Percentiles rank a stretch among this genome's conserved stretches.
Conservation (phyloP, 2,888 invertebrate species). For the Catonia carolina region DNA sequence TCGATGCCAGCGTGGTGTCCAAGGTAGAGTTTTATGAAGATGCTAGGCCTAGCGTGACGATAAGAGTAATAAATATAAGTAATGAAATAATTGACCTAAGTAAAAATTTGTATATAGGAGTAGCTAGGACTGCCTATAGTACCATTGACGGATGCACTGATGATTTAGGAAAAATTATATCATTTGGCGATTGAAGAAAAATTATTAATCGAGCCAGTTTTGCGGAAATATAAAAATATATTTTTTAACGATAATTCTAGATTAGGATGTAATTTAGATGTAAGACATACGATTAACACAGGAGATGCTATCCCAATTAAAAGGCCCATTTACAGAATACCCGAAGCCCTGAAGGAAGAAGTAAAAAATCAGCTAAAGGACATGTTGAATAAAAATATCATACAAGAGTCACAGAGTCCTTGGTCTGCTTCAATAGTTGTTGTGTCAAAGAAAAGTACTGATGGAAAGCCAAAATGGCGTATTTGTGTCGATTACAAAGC, state of each 20-base stretch:
- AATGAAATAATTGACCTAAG: neutral
- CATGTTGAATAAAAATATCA: slow-evolving; percentile 34
- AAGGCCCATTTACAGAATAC: neutral
- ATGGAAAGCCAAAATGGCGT: slow-evolving; percentile 28
- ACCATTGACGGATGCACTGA: too few species aligned
- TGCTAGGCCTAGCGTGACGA: neutral
- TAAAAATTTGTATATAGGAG: neutral
- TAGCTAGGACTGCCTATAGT: neutral
- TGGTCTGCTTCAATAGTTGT: slow-evolving; percentile 40
- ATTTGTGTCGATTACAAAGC: slow-evolving; percentile 36
- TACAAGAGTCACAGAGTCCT: slow-evolving; percentile 36
- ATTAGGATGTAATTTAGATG: neutral
- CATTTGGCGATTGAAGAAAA: neutral
- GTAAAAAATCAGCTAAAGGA: slow-evolving; percentile 29
- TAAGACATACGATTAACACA: neutral
- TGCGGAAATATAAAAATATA: neutral
- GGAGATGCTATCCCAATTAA: neutral
- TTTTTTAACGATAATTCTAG: neutral
- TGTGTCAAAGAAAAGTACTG: slow-evolving; percentile 38
- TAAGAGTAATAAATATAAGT: neutral
- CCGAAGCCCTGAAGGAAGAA: neutral
- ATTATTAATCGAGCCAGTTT: neutral
- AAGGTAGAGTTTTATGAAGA: too few species aligned
- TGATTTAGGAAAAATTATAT: neutral
- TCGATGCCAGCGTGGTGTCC: too few species aligned